phyloP scores from a whole-genome alignment of 1,140 invertebrate species.

The Telenomus remus region DNA sequence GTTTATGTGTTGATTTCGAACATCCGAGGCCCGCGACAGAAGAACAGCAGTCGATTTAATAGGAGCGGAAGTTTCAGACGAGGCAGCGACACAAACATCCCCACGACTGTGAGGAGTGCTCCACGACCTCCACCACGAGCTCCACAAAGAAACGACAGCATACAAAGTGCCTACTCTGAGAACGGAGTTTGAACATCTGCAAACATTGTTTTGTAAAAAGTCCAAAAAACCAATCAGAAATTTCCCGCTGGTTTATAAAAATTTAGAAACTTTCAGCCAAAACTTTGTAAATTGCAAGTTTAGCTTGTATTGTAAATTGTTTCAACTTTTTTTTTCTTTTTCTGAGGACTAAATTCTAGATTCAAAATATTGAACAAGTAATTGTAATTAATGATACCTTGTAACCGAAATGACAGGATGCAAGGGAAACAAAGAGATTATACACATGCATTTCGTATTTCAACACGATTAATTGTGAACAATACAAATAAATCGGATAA shows the following conservation, averaged over 20 bases:
- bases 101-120: conserved; percentile 17
- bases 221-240: neutral
- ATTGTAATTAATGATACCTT: conserved; percentile 10
- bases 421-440: neutral
- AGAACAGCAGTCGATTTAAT: conserved; percentile 50
- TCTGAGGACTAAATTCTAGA: too few species aligned
- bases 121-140: conserved; percentile 34
- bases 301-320: too few species aligned
- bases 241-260: too few species aligned
- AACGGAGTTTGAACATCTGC: conserved; percentile 30
- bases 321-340: too few species aligned
- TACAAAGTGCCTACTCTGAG: conserved; percentile 38
- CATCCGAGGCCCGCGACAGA: conserved; percentile 62
- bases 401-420: conserved; percentile 7
- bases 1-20: conserved; percentile 70
- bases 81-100: conserved; percentile 64
- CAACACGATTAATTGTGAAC: conserved; percentile 3
- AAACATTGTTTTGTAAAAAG: neutral
- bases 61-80: conserved; percentile 65
- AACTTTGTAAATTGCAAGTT: too few species aligned
- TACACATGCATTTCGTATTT: neutral
- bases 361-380: too few species aligned
- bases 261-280: too few species aligned
- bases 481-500: conserved; percentile 7
- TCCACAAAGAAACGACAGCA: conserved; percentile 35